phyloP scores from a whole-genome alignment of 2,888 invertebrate species.

The Allacma fusca region DNA sequence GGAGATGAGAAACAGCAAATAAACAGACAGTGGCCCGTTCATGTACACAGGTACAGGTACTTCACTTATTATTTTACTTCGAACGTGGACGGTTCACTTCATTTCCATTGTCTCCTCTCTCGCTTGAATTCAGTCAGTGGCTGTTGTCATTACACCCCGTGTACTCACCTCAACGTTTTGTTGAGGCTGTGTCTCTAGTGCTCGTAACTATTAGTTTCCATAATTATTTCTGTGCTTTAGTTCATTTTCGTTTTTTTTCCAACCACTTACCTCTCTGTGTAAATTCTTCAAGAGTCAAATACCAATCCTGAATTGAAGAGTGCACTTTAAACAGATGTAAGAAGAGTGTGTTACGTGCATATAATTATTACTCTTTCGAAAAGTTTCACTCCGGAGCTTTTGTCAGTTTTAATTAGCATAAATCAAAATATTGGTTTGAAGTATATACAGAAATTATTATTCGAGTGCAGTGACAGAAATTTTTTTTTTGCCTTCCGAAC shows the following conservation, averaged over 20 bases:
- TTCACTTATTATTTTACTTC: constrained; percentile 12
- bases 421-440: constrained; percentile 5
- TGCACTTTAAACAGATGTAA: background rate
- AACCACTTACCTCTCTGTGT: too few species aligned
- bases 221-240: background rate
- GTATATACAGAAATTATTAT: constrained; percentile 3
- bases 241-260: too few species aligned
- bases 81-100: background rate
- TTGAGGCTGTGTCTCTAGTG: background rate
- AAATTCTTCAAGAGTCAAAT: too few species aligned
- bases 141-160: background rate
- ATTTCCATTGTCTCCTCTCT: constrained; percentile 9
- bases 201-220: background rate
- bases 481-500: background rate
- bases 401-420: background rate
- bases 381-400: background rate
- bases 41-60: background rate
- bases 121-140: constrained; percentile 6
- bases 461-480: background rate
- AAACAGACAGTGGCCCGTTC: background rate
- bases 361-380: background rate
- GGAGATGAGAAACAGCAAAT: background rate
- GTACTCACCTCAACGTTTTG: background rate
- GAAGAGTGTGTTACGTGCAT: constrained; percentile 13
- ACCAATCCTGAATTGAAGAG: too few species aligned